Evolutionary conservation across 2,113 vertebrate species (phyloP), one percentile per base, ranked within the genome.

Genomic region (Sus scrofa): DNA sequence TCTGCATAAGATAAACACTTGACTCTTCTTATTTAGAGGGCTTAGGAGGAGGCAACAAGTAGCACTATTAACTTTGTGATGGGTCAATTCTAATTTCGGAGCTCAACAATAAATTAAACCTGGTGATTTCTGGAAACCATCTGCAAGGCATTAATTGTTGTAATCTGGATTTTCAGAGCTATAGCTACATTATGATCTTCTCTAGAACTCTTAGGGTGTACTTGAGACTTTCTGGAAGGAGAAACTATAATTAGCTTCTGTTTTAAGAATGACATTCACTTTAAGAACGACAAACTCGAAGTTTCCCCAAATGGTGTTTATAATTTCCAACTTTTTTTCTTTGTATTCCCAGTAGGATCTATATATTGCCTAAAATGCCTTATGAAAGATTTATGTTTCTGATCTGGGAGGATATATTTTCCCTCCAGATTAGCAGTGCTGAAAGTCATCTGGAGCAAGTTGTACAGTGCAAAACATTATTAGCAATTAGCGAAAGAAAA

Each of bases 401-500:
- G 20, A 70, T 34, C 10, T 26, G 86, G 26, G 34, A 62, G 16
- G 16, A 63, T 90, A 22, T 81, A 71, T 68, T 91, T 95, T 34
- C 44, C 73, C 63, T 92, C 54, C 83, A 79, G 58, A 94, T 71
- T 19, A 77, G 8, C 7, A 86, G 30, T 34, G 50, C 27, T 56
- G 78, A 91, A 91, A 84, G 95, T 96, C 91, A 97, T 75, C n/a
- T 65, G 70, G 44, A 96, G 52, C 77, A 63, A 78, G 34, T 7
- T 85, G 9, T 79, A 78, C 14, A 86, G n/a, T 56, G 63, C 20
- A 91, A 86, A 91, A 86, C 12, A 83, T 71, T 54, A 78, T 60
- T 67, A 92, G 81, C 92, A 95, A 68, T 65, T 70, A 83, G 77
- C 56, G 34, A 95, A 93, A 94, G 68, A 93, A 94, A 97, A 97